Conservation (phyloP, 53 echinoderm and acorn worm genomes). For the Antedon mediterranea region DNA sequence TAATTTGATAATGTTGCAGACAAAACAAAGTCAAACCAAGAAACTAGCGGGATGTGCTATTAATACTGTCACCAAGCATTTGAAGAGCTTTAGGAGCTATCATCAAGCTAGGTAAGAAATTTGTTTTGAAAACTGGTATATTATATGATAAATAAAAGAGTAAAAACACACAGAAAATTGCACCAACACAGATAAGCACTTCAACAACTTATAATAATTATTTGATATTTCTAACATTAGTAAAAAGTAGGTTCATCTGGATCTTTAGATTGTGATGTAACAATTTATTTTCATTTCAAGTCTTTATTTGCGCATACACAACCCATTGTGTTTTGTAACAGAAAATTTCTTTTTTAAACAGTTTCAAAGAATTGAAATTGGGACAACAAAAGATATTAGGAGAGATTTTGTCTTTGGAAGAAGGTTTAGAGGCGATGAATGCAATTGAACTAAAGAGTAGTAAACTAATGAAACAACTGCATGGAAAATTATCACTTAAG, state of each 20-base stretch:
- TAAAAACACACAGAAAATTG: no score
- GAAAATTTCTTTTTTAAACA: no score
- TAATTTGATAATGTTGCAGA: neutral
- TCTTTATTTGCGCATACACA: no score
- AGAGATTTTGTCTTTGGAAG: neutral
- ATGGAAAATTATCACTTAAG: neutral
- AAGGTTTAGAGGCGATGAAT: neutral
- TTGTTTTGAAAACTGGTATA: no score
- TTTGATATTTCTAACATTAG: no score
- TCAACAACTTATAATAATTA: no score
- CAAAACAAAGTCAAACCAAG: neutral
- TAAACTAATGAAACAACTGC: neutral
- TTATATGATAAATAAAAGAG: no score
- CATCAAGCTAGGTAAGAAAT: neutral
- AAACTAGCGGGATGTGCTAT: neutral
- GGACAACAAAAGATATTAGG: neutral
- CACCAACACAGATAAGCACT: no score
- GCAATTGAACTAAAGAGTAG: neutral
- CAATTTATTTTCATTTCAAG: no score
- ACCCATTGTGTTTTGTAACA: no score
- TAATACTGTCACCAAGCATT: neutral
- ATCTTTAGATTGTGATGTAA: no score
- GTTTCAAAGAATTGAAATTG: neutral
- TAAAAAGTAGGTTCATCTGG: no score
- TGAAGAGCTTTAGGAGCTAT: neutral